Evolutionary conservation across 2,113 vertebrate genomes (phyloP), one percentile per base, ranked within the genome.

Genomic region (Pachycephala philippinensis): DNA sequence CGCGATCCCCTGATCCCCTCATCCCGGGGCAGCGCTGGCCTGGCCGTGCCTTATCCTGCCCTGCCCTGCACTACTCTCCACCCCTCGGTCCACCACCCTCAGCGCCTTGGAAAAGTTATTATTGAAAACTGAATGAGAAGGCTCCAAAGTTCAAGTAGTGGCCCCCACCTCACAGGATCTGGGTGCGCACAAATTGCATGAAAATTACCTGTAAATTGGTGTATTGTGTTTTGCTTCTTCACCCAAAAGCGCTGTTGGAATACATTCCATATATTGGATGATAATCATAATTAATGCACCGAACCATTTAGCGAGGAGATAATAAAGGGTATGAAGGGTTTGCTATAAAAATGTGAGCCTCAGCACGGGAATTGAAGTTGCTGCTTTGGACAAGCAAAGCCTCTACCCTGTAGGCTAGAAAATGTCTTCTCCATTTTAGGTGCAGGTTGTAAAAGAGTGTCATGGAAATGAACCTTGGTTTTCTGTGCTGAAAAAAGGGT

Each of bases 141-240:
- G 59, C 77, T 87, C 72, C 47, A 66, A 90, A 80, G 68, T 91
- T 95, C 78, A 93, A 89, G 89, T 5, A 87, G 75, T 92, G 75
- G 8, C 53, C 63, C 59, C 40, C 82, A 65, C 53, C 85, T 91
- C 84, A 81, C 3, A 22, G 71, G 76, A 77, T 64, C 89, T 57
- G 63, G 54, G 24, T 69, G 90, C 83, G 71, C 14, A 35, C 53
- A 95, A 95, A 93, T 93, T 88, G 74, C 42, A 39, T 72, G 80
- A 84, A 84, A 92, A 92, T 92, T 66, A 76, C 45, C 71, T 28
- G 13, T 87, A 60, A 85, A 89, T 85, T 56, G 79, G 70, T 85
- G n/a, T 53, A 76, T 84, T 87, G 44, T 68, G 57, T 84, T 91
- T 90, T 40, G 8, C 26, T 81, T 84, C 78, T 92, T 92, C 52